Evolutionary conservation across 2,113 vertebrate species (phyloP).

Genomic region (Pica pica): DNA sequence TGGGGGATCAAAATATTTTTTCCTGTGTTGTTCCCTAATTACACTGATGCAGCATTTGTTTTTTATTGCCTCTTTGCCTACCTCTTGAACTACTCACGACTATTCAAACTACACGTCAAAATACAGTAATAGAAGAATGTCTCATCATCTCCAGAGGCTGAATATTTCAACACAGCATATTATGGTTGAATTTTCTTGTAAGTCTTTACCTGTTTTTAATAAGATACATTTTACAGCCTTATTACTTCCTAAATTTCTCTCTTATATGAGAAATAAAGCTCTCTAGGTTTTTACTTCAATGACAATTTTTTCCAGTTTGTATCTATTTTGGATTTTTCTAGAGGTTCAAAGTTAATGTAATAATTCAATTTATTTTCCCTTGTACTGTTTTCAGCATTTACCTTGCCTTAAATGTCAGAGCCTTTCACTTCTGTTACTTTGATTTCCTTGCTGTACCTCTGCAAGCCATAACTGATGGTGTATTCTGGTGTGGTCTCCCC

Average conservation of each 20-base stretch:
- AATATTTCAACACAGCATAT: background rate
- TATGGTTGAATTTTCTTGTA: background rate
- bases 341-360: background rate
- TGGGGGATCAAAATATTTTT: background rate
- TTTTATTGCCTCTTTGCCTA: background rate
- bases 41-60: background rate
- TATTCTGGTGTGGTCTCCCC: background rate
- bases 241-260: background rate
- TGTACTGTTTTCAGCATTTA: background rate
- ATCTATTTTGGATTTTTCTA: background rate
- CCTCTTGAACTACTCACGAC: background rate
- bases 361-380: background rate
- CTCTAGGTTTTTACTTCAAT: background rate
- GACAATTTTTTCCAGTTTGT: background rate
- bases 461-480: background rate
- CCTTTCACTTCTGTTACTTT: conserved; percentile 45
- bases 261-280: background rate
- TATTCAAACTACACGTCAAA: background rate
- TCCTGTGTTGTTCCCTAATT: background rate
- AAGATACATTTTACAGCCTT: background rate
- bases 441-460: background rate
- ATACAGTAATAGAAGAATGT: background rate
- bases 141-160: background rate
- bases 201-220: background rate
- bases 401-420: conserved; percentile 26